Percentiles rank a stretch among this genome's conserved stretches.
Conservation (phyloP, 2,888 invertebrate genomes). For the Pecten maximus region DNA sequence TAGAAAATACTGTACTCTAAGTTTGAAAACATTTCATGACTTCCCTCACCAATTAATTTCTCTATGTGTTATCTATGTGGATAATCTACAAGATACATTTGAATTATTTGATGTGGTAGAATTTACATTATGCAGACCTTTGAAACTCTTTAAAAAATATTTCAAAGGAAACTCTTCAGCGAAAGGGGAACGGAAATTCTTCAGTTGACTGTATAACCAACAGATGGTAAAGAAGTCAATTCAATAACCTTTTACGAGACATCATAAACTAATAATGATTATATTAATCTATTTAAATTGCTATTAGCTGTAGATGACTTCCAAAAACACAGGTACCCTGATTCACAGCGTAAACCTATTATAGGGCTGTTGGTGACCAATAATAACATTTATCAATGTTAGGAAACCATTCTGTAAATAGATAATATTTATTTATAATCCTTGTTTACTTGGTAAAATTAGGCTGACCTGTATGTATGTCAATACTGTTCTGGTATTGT, state of each 20-base stretch:
- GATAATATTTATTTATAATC: background rate
- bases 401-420: background rate
- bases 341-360: background rate
- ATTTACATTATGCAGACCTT: background rate
- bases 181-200: background rate
- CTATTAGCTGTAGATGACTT: background rate
- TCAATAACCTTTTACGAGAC: background rate
- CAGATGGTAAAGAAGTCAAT: background rate
- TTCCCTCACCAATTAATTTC: slow-evolving; percentile 14
- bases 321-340: background rate
- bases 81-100: slow-evolving; percentile 30
- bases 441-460: background rate
- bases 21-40: background rate
- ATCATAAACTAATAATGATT: background rate
- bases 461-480: background rate
- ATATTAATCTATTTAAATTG: background rate
- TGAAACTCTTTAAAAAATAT: slow-evolving; percentile 18
- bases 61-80: background rate
- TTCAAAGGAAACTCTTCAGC: background rate
- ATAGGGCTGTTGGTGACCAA: background rate
- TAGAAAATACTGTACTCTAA: background rate
- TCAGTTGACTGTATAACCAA: background rate
- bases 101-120: slow-evolving; percentile 15
- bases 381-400: background rate
- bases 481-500: background rate